Percentiles rank a stretch among this genome's conserved stretches.
These are phyloP conservation scores for Malachius bipustulatus DNA, from an alignment of 2,888 invertebrate genomes.

Conservation along the genomic window DNA sequence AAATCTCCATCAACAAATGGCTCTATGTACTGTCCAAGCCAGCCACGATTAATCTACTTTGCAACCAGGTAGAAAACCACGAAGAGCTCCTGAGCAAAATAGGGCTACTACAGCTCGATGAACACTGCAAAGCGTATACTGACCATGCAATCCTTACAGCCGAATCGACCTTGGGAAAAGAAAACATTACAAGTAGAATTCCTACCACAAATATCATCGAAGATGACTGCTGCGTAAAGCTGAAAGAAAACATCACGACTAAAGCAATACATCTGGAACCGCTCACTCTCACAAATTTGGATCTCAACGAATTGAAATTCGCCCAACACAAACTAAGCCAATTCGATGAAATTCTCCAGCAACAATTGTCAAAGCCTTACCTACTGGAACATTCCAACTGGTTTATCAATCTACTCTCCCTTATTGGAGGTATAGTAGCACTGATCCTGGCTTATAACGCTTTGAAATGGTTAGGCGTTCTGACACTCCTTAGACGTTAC, in stretches of 20 bases:
- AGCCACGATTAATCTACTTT: background rate
- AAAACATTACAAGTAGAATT: background rate
- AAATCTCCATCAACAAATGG: background rate
- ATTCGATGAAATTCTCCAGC: too few relatives aligned
- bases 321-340: constrained; percentile 1
- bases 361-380: too few relatives aligned
- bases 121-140: background rate
- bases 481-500: too few relatives aligned
- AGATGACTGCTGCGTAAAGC: background rate
- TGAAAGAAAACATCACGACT: background rate
- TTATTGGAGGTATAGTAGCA: too few relatives aligned
- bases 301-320: background rate
- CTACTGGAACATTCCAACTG: background rate
- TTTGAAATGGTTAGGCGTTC: too few relatives aligned
- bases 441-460: too few relatives aligned
- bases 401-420: too few relatives aligned
- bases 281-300: background rate
- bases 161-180: background rate
- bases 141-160: background rate
- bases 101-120: background rate
- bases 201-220: background rate
- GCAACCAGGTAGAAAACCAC: background rate
- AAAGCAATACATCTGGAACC: background rate
- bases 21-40: constrained; percentile 2
- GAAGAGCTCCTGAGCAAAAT: background rate